phyloP scores from a whole-genome alignment of 2,113 vertebrate species.

The Tetraodon nigroviridis region DNA sequence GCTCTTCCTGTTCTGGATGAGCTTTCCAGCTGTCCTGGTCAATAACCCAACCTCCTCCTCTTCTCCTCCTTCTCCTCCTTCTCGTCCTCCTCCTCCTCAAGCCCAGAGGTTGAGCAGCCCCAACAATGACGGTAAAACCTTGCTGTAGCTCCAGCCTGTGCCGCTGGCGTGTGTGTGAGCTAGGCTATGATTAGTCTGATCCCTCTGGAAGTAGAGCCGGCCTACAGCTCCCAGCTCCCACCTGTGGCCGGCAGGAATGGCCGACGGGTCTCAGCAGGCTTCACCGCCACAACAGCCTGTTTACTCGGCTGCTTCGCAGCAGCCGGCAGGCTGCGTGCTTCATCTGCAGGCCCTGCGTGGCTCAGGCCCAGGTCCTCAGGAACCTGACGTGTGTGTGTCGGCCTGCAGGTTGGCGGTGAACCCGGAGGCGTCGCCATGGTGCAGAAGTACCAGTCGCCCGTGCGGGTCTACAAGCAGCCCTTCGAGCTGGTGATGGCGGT shows the following conservation, averaged over 20 bases:
- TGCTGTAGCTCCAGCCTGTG: constrained; percentile 16
- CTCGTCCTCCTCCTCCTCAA: constrained; percentile 28
- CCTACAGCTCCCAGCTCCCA: constrained; percentile 17
- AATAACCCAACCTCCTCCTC: no score
- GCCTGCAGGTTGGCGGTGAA: constrained; percentile 51
- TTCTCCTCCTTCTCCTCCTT: not conserved
- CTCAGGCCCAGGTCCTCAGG: no score
- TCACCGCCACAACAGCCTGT: not conserved
- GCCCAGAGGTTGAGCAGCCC: constrained; percentile 43
- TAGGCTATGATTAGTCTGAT: constrained; percentile 53
- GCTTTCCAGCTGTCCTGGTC: no score
- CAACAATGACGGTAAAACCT: constrained; percentile 59
- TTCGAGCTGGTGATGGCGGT: constrained; percentile 98
- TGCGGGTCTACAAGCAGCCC: constrained; percentile 92
- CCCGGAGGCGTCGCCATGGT: constrained; percentile 79
- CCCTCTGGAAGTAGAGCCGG: constrained; percentile 26
- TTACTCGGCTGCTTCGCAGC: no score
- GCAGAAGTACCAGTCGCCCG: constrained; percentile 97
- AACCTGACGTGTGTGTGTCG: no score
- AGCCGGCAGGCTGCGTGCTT: not conserved
- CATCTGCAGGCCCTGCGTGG: no score
- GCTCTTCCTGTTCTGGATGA: no score
- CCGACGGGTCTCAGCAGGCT: constrained; percentile 40
- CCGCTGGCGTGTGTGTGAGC: constrained; percentile 22
- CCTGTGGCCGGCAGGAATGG: constrained; percentile 23